Evolutionary conservation across 2,113 vertebrate species (phyloP).

Genomic region (Hemiprocne comata): DNA sequence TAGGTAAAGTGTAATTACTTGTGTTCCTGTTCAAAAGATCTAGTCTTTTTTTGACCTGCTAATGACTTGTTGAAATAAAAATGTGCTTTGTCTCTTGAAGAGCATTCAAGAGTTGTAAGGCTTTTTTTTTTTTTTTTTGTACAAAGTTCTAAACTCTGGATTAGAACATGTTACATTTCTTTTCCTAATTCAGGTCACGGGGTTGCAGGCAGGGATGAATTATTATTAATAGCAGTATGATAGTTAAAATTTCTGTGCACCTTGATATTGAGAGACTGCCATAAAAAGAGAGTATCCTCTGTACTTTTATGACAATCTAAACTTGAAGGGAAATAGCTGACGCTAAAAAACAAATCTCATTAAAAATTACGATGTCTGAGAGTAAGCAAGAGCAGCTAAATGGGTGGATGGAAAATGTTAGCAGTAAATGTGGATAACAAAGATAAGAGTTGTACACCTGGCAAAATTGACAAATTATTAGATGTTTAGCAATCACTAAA

Average conservation of each 20-base stretch:
- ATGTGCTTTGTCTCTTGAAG: neutral
- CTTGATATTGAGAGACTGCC: neutral
- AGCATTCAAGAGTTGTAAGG: neutral
- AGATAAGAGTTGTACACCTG: neutral
- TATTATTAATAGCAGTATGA: neutral
- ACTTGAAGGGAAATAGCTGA: neutral
- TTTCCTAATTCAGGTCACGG: neutral
- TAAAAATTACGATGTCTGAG: neutral
- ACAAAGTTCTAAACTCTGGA: neutral
- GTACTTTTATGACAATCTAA: neutral
- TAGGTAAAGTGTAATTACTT: neutral
- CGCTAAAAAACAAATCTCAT: neutral
- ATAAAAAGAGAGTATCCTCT: neutral
- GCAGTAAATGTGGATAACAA: neutral
- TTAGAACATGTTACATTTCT: neutral
- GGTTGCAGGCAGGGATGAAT: neutral
- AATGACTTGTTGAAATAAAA: neutral
- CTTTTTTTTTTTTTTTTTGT: no score
- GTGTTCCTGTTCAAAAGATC: neutral
- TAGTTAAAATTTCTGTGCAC: neutral
- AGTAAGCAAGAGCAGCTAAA: neutral
- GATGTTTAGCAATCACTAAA: neutral
- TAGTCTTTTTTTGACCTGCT: neutral
- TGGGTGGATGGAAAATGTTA: neutral
- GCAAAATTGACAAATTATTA: neutral